These are phyloP conservation scores for Siniperca undulata DNA, from an alignment of 2,797 vertebrate genomes.

Conservation along the genomic window DNA sequence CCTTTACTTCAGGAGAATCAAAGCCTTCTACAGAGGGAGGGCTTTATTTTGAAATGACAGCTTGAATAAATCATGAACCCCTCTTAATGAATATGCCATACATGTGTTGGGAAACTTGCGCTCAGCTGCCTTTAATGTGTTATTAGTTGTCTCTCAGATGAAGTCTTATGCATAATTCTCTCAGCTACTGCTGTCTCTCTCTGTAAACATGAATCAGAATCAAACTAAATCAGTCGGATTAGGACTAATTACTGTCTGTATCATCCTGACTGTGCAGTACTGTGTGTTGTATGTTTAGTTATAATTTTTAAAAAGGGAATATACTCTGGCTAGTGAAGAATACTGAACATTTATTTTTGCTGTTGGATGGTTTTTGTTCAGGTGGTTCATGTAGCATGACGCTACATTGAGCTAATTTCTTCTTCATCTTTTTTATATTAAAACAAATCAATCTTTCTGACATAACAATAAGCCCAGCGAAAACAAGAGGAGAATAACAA, in stretches of 20 bases:
- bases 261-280: constrained; percentile 9
- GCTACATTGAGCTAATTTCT: constrained; percentile 21
- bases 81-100: constrained; percentile 47
- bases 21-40: constrained; percentile 24
- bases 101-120: constrained; percentile 43
- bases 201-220: constrained; percentile 61
- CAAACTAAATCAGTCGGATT: constrained; percentile 64
- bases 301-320: constrained; percentile 29
- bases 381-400: constrained; percentile 6
- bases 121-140: constrained; percentile 57
- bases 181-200: constrained; percentile 30
- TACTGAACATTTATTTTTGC: constrained; percentile 29
- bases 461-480: constrained; percentile 58
- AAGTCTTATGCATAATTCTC: constrained; percentile 60
- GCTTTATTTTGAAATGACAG: constrained; percentile 62
- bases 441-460: constrained; percentile 72
- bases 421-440: constrained; percentile 48
- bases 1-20: constrained; percentile 34
- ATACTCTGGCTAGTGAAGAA: constrained; percentile 2
- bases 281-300: constrained; percentile 24
- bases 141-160: constrained; percentile 62
- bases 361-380: constrained; percentile 33
- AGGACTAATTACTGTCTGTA: constrained; percentile 54
- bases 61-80: constrained; percentile 43
- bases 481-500: constrained; percentile 73